Evolutionary conservation across 2,888 invertebrate species (phyloP), one percentile per base, ranked within the genome.

Genomic region (Andrena minutula): DNA sequence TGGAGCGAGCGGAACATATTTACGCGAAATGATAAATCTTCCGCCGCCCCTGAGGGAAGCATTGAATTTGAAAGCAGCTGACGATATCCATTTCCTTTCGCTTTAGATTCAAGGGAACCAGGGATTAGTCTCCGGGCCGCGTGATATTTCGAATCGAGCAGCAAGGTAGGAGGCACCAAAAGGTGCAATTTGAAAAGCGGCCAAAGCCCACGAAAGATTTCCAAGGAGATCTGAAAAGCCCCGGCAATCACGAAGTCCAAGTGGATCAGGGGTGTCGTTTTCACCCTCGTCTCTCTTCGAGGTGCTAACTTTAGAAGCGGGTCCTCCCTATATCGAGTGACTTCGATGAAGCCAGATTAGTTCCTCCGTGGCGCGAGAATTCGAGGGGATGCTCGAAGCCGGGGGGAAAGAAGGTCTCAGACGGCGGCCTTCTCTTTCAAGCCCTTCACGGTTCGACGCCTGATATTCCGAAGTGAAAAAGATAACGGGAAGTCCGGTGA

Each of bases 331-430:
- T 77, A 84, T 86, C 83, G 84, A 83, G 74, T 77, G 79, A 83
- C 86, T 86, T 80, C 82, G 79, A 79, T 66, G 88, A 88, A 88
- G 88, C 85, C 85, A 82, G 85, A 88, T 88, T 88, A 88, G 85
- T 85, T 88, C 80, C 56, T 65, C 53, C 78, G 60, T 63, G 65
- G 35, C 65, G 61, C 16, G 63, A 35, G 64, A 79, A 79, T 79
- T 78, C 81, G 63, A 64, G 58, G 70, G 69, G 60, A 63, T 23
- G 56, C 61, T 32, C 23, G 49, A 35, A 23, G 32, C 63, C 16
- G 16, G 8, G 32, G n/a, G 63, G 70, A 64, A 70, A 74, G 53
- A 71, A 26, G 4, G 20, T 56, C 23, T 56, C 53, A 28, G n/a
- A 49, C 8, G 30, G 20, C 10, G n/a, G 7, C 23, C 8, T 71